These are phyloP conservation scores for Genyomyrus donnyi DNA, from an alignment of 2,113 vertebrate species.

Conservation along the genomic window DNA sequence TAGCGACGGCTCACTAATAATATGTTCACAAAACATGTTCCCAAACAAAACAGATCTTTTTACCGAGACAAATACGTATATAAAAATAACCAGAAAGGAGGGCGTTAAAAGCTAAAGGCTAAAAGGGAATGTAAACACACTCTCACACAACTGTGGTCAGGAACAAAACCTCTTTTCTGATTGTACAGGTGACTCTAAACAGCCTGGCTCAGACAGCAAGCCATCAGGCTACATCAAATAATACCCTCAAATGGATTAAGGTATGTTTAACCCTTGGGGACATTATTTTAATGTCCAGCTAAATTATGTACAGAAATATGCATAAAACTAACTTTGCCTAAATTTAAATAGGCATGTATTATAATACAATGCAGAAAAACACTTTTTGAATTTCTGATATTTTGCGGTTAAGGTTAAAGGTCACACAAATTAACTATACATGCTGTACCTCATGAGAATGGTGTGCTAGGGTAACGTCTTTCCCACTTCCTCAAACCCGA, in stretches of 20 bases:
- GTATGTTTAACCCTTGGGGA: not conserved
- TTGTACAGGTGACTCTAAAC: not conserved
- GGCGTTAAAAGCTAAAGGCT: not conserved
- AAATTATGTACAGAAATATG: not conserved
- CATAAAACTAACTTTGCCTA: not conserved
- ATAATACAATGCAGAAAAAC: not conserved
- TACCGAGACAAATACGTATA: not conserved
- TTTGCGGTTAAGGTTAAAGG: not conserved
- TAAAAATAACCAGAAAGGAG: not conserved
- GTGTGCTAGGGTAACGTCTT: not conserved
- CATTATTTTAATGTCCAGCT: not conserved
- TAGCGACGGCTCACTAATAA: not conserved
- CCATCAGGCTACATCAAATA: not conserved
- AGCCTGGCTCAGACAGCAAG: not conserved
- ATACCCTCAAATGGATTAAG: not conserved
- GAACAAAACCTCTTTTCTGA: not conserved
- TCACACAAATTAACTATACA: not conserved
- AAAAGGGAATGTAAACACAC: not conserved
- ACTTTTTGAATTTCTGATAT: not conserved
- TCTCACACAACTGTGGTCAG: not conserved
- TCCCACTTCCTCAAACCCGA: not conserved
- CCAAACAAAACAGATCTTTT: conserved; percentile 1
- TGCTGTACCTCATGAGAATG: not conserved
- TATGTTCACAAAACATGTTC: not conserved
- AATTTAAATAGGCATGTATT: not conserved